phyloP scores from a whole-genome alignment of 2,888 invertebrate species.

The Zygaena filipendulae region DNA sequence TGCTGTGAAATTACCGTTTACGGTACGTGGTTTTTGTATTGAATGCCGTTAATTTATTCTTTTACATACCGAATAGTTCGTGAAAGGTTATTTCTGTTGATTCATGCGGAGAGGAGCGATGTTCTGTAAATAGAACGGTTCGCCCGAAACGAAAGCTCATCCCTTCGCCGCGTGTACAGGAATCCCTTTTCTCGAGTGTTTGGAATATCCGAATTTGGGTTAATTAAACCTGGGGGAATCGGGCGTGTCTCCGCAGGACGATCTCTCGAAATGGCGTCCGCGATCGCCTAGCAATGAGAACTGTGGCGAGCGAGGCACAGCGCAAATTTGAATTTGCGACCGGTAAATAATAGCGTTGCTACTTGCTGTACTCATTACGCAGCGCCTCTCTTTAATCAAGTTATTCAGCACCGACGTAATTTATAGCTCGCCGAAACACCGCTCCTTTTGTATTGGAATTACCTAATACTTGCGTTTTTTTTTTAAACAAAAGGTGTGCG shows the following conservation, averaged over 20 bases:
- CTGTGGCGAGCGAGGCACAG: too few relatives aligned
- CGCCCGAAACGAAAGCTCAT: constrained; percentile 54
- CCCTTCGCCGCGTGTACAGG: constrained; percentile 43
- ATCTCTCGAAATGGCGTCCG: constrained; percentile 60
- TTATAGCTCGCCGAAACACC: too few relatives aligned
- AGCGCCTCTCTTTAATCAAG: too few relatives aligned
- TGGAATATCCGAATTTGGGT: too few relatives aligned
- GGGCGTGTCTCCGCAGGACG: constrained; percentile 51
- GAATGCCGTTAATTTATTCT: constrained; percentile 45
- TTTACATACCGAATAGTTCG: constrained; percentile 51
- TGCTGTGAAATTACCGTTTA: constrained; percentile 59
- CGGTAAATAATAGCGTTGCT: constrained; percentile 51
- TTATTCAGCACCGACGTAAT: constrained; percentile 25
- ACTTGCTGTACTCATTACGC: too few relatives aligned
- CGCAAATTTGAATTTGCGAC: constrained; percentile 61
- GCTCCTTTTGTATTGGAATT: too few relatives aligned
- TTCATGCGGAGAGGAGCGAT: constrained; percentile 60
- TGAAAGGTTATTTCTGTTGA: constrained; percentile 69
- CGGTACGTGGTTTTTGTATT: constrained; percentile 54
- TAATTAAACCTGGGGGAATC: too few relatives aligned
- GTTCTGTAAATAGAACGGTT: constrained; percentile 63
- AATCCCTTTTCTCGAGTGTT: too few relatives aligned
- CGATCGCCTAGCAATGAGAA: constrained; percentile 42
- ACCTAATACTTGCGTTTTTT: too few relatives aligned
- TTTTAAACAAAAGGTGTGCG: too few relatives aligned